Percentiles rank a stretch among this genome's conserved stretches.
These are phyloP conservation scores for Phyllostomus hastatus DNA, from an alignment of 2,113 vertebrate genomes.

Conservation along the genomic window DNA sequence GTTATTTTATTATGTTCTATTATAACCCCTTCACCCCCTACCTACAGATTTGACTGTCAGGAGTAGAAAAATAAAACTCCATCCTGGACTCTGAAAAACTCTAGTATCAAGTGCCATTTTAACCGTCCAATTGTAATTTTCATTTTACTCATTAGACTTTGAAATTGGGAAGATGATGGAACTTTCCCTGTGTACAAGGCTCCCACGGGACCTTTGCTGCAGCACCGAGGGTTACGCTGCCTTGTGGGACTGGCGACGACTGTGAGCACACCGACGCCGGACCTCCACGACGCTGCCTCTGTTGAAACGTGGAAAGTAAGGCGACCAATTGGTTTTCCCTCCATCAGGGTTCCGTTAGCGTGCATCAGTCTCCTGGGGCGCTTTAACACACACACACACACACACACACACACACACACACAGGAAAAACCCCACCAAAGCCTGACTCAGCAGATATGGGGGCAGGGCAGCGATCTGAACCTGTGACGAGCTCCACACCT, in stretches of 20 bases:
- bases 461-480: not conserved
- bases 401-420: not conserved
- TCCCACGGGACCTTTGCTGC: not conserved
- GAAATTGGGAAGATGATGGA: not conserved
- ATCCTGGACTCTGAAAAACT: slow-evolving; percentile 45
- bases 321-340: not conserved
- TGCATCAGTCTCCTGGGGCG: not conserved
- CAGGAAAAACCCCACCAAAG: not conserved
- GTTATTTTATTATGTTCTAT: slow-evolving; percentile 37
- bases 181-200: not conserved
- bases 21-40: slow-evolving; percentile 11
- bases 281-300: not conserved
- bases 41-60: slow-evolving; percentile 29
- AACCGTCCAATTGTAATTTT: not conserved
- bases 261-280: not conserved
- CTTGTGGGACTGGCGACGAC: not conserved
- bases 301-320: not conserved
- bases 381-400: not conserved
- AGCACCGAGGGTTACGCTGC: not conserved
- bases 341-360: not conserved
- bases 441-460: not conserved
- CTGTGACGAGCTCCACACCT: not conserved
- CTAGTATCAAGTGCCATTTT: slow-evolving; percentile 27
- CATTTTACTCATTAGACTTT: slow-evolving; percentile 20
- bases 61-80: slow-evolving; percentile 71